These are phyloP conservation scores for Anticlea derivata DNA, from an alignment of 2,888 invertebrate genomes.

Conservation along the genomic window DNA sequence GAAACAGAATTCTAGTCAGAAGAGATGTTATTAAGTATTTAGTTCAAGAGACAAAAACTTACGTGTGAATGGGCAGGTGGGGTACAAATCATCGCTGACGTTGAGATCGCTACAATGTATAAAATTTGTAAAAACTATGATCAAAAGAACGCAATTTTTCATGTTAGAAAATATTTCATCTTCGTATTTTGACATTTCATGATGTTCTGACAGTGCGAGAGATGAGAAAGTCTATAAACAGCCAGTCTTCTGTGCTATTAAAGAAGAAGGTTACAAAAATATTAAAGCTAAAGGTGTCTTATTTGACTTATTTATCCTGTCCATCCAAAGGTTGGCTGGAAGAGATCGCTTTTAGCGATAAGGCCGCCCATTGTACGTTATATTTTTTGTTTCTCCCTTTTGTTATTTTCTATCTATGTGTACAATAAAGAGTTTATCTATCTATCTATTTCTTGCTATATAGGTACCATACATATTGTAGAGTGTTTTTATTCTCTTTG, in stretches of 20 bases:
- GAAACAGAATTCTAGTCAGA: background rate
- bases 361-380: too few relatives aligned
- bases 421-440: too few relatives aligned
- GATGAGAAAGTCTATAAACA: slow-evolving; percentile 25
- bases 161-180: slow-evolving; percentile 66
- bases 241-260: slow-evolving; percentile 38
- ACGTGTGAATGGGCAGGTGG: slow-evolving; percentile 59
- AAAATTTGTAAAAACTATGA: slow-evolving; percentile 63
- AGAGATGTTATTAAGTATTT: background rate
- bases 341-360: too few relatives aligned
- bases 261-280: slow-evolving; percentile 21
- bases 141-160: slow-evolving; percentile 69
- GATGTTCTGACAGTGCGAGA: slow-evolving; percentile 40
- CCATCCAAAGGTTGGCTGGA: too few relatives aligned
- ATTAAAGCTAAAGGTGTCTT: too few relatives aligned
- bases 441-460: too few relatives aligned
- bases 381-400: too few relatives aligned
- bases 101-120: slow-evolving; percentile 52
- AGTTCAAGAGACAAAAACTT: too few relatives aligned
- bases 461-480: too few relatives aligned
- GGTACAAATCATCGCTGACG: slow-evolving; percentile 50
- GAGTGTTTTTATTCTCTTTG: background rate
- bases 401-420: too few relatives aligned
- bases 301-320: too few relatives aligned
- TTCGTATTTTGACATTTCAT: slow-evolving; percentile 62